These are phyloP conservation scores for Sebastes cheni DNA, from an alignment of 2,797 vertebrate species.

Conservation along the genomic window DNA sequence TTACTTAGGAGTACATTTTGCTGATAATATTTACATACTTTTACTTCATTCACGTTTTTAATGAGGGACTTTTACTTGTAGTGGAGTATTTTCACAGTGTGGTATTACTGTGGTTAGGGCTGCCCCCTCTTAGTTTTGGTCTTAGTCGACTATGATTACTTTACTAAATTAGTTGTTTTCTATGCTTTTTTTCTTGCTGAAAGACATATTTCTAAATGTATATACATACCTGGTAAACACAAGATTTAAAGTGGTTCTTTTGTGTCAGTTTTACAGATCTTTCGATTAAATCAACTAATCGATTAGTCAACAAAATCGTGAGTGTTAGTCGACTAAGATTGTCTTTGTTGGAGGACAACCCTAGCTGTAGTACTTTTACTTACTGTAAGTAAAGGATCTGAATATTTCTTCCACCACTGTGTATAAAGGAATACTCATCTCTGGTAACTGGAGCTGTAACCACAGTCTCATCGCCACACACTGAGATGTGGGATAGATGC, in stretches of 20 bases:
- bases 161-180: fast-evolving
- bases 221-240: too few relatives aligned
- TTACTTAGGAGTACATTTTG: not conserved
- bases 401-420: not conserved
- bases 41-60: not conserved
- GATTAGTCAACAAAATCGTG: fast-evolving
- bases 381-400: not conserved
- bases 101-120: not conserved
- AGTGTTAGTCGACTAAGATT: too few relatives aligned
- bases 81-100: not conserved
- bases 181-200: too few relatives aligned
- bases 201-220: too few relatives aligned
- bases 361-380: not conserved
- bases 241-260: too few relatives aligned
- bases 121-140: too few relatives aligned
- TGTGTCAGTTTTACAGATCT: too few relatives aligned
- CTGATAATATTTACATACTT: not conserved
- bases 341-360: too few relatives aligned
- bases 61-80: not conserved
- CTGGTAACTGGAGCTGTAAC: not conserved
- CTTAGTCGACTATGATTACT: too few relatives aligned
- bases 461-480: not conserved
- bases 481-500: too few relatives aligned
- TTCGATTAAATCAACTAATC: too few relatives aligned
- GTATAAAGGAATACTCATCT: not conserved